phyloP scores from a whole-genome alignment of 2,797 vertebrate genomes.

The Pristis pectinata region DNA sequence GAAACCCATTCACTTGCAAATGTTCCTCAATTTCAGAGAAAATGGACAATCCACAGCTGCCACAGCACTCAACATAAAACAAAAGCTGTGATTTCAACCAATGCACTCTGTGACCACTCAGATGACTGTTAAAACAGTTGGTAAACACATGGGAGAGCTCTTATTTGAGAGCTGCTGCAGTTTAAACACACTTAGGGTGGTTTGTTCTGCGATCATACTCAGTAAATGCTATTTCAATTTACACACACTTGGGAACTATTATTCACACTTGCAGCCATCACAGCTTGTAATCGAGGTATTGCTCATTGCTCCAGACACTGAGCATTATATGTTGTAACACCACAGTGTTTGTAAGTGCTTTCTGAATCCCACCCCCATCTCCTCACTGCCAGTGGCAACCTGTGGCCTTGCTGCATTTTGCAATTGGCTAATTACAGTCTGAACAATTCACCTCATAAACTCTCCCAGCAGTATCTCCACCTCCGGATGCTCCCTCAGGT shows the following conservation, averaged over 20 bases:
- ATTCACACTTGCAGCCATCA: neutral
- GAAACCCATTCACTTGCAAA: neutral
- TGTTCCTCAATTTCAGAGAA: neutral
- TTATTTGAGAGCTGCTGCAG: too few relatives aligned
- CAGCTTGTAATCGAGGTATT: neutral
- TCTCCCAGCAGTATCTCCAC: slow-evolving; percentile 49
- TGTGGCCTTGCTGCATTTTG: too few relatives aligned
- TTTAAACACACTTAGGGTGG: too few relatives aligned
- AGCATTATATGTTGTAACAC: too few relatives aligned
- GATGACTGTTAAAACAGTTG: too few relatives aligned
- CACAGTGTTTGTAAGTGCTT: neutral
- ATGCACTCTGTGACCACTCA: too few relatives aligned
- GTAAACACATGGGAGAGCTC: too few relatives aligned
- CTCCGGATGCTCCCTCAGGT: slow-evolving; percentile 51
- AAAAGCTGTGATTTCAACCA: neutral
- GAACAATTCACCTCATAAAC: slow-evolving; percentile 50
- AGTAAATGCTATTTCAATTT: neutral
- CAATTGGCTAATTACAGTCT: neutral
- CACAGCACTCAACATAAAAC: neutral
- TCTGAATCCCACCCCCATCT: neutral
- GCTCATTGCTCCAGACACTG: neutral
- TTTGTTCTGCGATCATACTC: too few relatives aligned
- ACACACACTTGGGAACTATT: neutral
- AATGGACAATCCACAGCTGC: neutral
- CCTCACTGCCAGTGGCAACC: neutral